Base-by-base conservation (phyloP, 2,797 vertebrate genomes). In the Sebastes melanostomus region DNA sequence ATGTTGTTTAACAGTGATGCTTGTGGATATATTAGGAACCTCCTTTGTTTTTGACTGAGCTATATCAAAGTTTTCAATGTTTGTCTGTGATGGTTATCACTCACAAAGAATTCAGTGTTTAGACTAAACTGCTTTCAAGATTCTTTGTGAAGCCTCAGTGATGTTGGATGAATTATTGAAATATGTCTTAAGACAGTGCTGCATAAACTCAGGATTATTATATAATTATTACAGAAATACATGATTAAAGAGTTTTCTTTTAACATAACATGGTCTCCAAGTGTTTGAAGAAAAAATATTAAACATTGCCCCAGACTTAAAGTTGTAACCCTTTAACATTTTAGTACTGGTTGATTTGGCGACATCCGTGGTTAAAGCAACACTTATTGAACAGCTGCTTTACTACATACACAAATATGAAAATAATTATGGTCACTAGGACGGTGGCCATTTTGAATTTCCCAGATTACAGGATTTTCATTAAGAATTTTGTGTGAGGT, bases 221-320 rank as follows among this genome's bases (percentile, higher is more conserved):
- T 55, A 27, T 6, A 72, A 42, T 60, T 66, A 59, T 61, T 62
- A 20, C 2, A 46, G 3, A 54, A 29, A 4, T 66, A 14, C 20
- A 30, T 71, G 29, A n/a, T 86, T 84, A 80, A 81, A 20, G 14
- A 54, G 4, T 36, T 83, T 32, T 58, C 70, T 78, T 76, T 52
- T 36, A 50, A 76, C 46, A 65, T 12, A 56, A 72, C 8, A 50
- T 16, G 2, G 72, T 12, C 27, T 72, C 10, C 2, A 22, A 27
- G 27, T 60, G 22, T 81, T 72, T 75, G 10, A 58, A 38, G 25
- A 3, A 52, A 25, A 29, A 24, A 6, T 24, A 63, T 13, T 34
- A 34, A 30, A 63, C 29, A 24, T 72, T 61, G 22, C 7, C 1
- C 18, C 34, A 29, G 7, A 60, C 3, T 10, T 18, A 5, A 24